Evolutionary conservation across 2,888 invertebrate genomes (phyloP).

Genomic region (Mimumesa dahlbomi): DNA sequence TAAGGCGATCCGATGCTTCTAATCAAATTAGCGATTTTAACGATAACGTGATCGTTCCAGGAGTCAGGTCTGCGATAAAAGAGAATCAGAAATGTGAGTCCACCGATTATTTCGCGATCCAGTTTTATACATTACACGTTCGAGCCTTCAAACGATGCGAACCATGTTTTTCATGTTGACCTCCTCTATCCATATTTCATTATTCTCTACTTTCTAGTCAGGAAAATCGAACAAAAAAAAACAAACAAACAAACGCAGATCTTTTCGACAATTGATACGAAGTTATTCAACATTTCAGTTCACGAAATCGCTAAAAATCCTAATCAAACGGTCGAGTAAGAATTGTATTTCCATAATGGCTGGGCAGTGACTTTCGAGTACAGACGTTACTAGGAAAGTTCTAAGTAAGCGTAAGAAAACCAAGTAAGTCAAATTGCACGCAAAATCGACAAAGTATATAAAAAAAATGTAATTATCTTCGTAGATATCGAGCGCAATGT

Average conservation of each 20-base stretch:
- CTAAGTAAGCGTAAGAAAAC: not conserved
- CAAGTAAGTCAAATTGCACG: not conserved
- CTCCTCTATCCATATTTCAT: not conserved
- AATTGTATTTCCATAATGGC: no score
- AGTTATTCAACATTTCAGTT: not conserved
- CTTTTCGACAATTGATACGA: no score
- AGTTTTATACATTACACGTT: no score
- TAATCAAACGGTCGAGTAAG: no score
- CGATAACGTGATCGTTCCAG: no score
- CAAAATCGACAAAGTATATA: not conserved
- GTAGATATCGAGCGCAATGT: constrained; percentile 10
- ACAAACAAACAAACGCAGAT: not conserved
- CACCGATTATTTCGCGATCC: constrained; percentile 27
- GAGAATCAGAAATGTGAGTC: constrained; percentile 23
- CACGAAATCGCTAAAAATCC: not conserved
- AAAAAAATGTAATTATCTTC: not conserved
- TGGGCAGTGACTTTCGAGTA: no score
- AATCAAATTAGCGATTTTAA: no score
- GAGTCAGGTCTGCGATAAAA: not conserved
- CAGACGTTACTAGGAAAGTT: no score
- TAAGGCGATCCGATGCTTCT: no score
- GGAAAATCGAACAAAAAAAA: not conserved
- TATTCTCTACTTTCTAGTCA: not conserved
- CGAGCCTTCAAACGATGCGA: constrained; percentile 21
- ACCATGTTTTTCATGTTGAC: not conserved